These are phyloP conservation scores for Macrotus californicus DNA, from an alignment of 2,113 vertebrate genomes.

Conservation along the genomic window DNA sequence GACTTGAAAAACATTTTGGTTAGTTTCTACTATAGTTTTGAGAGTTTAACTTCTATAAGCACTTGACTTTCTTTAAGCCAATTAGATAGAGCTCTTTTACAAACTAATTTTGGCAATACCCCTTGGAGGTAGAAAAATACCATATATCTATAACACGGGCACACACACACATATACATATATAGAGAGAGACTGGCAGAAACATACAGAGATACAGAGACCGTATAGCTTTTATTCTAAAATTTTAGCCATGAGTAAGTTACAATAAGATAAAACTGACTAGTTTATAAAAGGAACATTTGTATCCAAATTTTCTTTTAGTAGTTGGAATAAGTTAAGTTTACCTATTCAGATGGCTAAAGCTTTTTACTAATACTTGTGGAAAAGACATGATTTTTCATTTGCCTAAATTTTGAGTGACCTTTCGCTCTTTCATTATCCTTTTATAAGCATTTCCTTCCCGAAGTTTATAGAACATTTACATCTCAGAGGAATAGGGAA, in stretches of 20 bases:
- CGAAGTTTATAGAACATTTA: not conserved
- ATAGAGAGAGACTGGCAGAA: not conserved
- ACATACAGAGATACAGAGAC: not conserved
- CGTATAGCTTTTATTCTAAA: not conserved
- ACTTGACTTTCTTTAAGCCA: not conserved
- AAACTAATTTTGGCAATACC: not conserved
- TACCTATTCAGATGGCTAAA: not conserved
- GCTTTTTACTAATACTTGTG: not conserved
- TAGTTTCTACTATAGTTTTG: not conserved
- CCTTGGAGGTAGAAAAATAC: not conserved
- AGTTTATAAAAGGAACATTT: not conserved
- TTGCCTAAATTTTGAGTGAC: not conserved
- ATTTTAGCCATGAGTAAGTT: not conserved
- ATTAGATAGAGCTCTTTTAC: not conserved
- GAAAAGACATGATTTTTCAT: not conserved
- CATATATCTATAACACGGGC: not conserved
- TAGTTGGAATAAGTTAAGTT: not conserved
- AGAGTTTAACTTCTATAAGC: not conserved
- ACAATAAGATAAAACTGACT: not conserved
- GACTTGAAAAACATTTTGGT: not conserved
- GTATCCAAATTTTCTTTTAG: not conserved
- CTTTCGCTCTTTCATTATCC: not conserved
- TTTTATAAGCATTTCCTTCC: not conserved
- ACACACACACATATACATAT: not conserved
- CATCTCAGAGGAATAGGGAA: not conserved